phyloP scores from a whole-genome alignment of 2,888 invertebrate species.

The Dermolepida albohirtum region DNA sequence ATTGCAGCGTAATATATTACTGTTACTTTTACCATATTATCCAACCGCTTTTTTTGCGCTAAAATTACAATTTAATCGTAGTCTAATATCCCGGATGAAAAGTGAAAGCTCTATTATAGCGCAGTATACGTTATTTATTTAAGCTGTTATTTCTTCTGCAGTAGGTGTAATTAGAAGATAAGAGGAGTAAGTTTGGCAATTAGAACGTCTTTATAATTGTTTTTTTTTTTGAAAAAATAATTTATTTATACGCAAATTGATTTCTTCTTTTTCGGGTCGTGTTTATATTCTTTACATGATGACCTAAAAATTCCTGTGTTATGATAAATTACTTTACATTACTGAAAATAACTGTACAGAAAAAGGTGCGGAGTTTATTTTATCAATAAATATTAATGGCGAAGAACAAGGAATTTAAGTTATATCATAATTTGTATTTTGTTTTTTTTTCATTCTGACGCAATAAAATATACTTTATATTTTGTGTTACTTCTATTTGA shows the following conservation, averaged over 20 bases:
- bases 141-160: conserved; percentile 10
- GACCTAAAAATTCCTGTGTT: conserved; percentile 26
- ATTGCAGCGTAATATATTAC: conserved; percentile 8
- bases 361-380: conserved; percentile 1
- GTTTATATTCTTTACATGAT: conserved; percentile 8
- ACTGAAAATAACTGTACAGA: conserved; percentile 32
- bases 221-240: neutral
- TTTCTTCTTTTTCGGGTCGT: conserved; percentile 19
- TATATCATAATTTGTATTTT: too few species aligned
- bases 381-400: neutral
- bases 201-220: too few species aligned
- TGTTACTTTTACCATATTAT: conserved; percentile 12
- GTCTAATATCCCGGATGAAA: conserved; percentile 15
- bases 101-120: conserved; percentile 6
- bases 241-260: neutral
- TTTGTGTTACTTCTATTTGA: too few species aligned
- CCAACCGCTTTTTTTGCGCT: conserved; percentile 5
- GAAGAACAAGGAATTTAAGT: too few species aligned
- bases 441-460: too few species aligned
- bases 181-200: neutral
- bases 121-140: neutral
- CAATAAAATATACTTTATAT: too few species aligned
- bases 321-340: conserved; percentile 25
- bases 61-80: conserved; percentile 18
- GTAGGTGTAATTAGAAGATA: conserved; percentile 9